Evolutionary conservation across 2,888 invertebrate genomes (phyloP).

Genomic region (Pomacea canaliculata): DNA sequence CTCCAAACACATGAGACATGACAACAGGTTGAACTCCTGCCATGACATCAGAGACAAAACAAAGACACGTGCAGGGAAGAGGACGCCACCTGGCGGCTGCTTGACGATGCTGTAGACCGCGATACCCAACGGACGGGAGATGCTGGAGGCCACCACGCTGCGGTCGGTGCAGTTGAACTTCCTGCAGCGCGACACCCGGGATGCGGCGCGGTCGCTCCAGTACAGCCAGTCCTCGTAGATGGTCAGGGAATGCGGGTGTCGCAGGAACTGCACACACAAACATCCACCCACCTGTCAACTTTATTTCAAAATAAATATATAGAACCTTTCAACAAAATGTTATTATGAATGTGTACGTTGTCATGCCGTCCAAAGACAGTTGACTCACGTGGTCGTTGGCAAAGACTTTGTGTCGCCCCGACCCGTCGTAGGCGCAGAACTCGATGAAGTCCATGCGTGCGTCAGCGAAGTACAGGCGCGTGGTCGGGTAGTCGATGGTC

Average conservation of each 20-base stretch:
- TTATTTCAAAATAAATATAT: too few relatives aligned
- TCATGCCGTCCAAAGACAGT: too few relatives aligned
- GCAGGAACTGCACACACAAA: constrained; percentile 80
- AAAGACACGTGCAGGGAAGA: too few relatives aligned
- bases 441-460: constrained; percentile 97
- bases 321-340: too few relatives aligned
- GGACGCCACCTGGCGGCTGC: constrained; percentile 77
- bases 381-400: constrained; percentile 69
- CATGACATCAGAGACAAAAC: too few relatives aligned
- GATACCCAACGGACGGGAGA: constrained; percentile 92
- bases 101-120: constrained; percentile 95
- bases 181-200: constrained; percentile 74
- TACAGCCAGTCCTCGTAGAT: constrained; percentile 64
- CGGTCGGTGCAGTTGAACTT: constrained; percentile 93
- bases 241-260: constrained; percentile 86
- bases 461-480: constrained; percentile 96
- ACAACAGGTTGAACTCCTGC: too few relatives aligned
- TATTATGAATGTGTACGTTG: too few relatives aligned
- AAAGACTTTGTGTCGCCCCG: constrained; percentile 85
- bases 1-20: too few relatives aligned
- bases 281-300: not conserved
- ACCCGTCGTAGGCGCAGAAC: constrained; percentile 96
- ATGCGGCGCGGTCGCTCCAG: constrained; percentile 86
- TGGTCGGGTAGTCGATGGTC: constrained; percentile 93
- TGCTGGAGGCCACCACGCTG: constrained; percentile 92